A percentile compares a stretch with the other conserved stretches of the same genome.
Evolutionary conservation across 2,797 vertebrate species (phyloP).

Genomic region (Perdix hodgsoniae): DNA sequence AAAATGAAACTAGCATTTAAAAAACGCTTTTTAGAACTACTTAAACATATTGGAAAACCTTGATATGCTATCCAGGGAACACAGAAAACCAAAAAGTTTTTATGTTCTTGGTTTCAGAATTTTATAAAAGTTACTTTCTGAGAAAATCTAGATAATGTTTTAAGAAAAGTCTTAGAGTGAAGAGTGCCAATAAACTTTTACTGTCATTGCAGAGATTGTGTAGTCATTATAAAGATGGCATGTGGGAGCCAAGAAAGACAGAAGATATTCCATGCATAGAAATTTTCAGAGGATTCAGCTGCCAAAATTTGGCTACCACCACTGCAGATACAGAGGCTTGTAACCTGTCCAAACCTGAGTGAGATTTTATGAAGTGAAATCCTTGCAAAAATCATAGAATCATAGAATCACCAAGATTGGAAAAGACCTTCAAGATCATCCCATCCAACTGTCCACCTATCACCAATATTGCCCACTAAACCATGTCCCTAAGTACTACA

Average conservation of each 20-base stretch:
- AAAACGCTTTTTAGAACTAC: not conserved
- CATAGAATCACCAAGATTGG: no score
- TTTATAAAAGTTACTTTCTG: not conserved
- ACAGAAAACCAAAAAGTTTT: not conserved
- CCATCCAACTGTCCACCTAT: no score
- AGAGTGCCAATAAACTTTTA: not conserved
- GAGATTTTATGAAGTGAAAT: not conserved
- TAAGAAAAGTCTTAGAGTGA: not conserved
- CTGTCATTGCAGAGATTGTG: not conserved
- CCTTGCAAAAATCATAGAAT: not conserved
- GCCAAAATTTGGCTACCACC: not conserved
- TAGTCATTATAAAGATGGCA: not conserved
- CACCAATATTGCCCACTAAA: no score
- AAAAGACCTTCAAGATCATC: no score
- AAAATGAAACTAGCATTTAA: not conserved
- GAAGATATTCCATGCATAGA: not conserved
- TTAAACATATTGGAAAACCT: not conserved
- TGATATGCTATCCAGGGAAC: not conserved
- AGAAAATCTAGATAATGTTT: not conserved
- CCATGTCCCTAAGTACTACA: no score
- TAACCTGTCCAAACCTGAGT: not conserved
- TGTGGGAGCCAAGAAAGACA: not conserved
- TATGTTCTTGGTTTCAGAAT: not conserved
- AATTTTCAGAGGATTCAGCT: not conserved
- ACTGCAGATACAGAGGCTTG: not conserved